Conservation (phyloP, 2,113 vertebrate genomes). For the Ophthalmolycus amberensis region DNA sequence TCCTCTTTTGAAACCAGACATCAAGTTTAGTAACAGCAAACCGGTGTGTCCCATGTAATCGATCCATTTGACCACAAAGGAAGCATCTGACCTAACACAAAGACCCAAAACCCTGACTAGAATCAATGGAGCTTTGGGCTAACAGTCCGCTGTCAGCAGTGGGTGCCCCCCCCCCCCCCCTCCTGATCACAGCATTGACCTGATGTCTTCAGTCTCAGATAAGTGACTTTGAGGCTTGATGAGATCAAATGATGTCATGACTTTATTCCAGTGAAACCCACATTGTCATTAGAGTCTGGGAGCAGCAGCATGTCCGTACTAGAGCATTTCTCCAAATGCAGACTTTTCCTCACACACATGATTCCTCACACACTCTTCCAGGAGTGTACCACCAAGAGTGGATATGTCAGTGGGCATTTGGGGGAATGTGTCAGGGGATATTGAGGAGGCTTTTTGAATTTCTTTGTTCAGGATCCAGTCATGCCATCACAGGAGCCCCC, state of each 20-base stretch:
- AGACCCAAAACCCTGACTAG: constrained; percentile 36
- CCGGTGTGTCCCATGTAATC: not conserved
- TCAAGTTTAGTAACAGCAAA: not conserved
- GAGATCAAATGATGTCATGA: not conserved
- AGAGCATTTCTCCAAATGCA: constrained; percentile 7
- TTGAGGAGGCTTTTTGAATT: constrained; percentile 24
- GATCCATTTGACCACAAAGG: not conserved
- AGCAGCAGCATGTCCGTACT: not conserved
- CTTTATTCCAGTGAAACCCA: not conserved
- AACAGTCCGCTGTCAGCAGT: not conserved
- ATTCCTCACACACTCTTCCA: not conserved
- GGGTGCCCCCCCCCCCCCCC: not conserved
- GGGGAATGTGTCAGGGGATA: not conserved
- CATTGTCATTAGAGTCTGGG: not conserved
- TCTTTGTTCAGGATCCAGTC: constrained; percentile 91
- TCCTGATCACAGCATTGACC: constrained; percentile 5
- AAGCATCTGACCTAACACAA: constrained; percentile 4
- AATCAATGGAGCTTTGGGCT: constrained; percentile 39
- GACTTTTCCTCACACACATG: constrained; percentile 12
- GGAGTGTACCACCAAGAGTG: constrained; percentile 1
- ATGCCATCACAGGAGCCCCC: constrained; percentile 98
- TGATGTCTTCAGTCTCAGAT: constrained; percentile 2
- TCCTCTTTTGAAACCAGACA: not conserved
- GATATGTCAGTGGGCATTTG: constrained; percentile 14
- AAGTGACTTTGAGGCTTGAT: constrained; percentile 24